Conservation (phyloP, 2,797 vertebrate species). For the Myiothlypis chrysogaster region DNA sequence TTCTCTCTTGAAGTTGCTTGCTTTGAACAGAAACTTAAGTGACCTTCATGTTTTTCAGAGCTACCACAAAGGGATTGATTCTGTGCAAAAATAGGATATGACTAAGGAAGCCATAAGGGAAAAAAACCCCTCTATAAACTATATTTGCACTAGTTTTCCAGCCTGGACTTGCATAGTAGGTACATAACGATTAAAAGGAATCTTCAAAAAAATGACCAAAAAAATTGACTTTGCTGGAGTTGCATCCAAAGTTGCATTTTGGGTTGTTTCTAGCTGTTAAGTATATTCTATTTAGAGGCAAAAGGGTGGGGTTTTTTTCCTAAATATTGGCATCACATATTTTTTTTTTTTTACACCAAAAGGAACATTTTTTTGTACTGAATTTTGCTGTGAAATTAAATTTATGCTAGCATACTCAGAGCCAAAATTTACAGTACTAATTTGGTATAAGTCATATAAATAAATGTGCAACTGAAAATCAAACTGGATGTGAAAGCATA, state of each 20-base stretch:
- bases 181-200: neutral
- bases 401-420: neutral
- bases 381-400: neutral
- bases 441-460: constrained; percentile 14
- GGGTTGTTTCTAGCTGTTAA: neutral
- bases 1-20: neutral
- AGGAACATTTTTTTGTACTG: neutral
- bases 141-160: neutral
- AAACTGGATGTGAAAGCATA: neutral
- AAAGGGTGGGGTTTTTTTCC: accelerated
- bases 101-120: neutral
- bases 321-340: neutral
- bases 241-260: neutral
- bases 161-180: neutral
- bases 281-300: neutral
- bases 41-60: neutral
- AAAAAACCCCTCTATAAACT: neutral
- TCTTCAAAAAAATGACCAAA: neutral
- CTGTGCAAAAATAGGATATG: neutral
- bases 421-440: neutral
- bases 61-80: neutral
- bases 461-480: neutral
- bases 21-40: neutral
- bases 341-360: neutral
- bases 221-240: neutral